Conservation (phyloP, 2,888 invertebrate genomes). For the Pseudococcus longispinus region DNA sequence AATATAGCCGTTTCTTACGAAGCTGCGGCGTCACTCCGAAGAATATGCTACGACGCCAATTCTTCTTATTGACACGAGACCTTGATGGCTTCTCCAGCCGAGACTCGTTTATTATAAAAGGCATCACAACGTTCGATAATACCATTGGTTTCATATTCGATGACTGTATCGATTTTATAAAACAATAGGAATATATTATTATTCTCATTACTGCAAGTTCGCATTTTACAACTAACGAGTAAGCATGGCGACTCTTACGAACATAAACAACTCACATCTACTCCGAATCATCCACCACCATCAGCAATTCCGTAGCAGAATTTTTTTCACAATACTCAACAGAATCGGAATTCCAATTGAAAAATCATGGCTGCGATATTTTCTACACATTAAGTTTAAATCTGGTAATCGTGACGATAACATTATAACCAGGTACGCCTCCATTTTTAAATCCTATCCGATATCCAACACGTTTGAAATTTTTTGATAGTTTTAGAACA, state of each 20-base stretch:
- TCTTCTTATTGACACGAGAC: slow-evolving; percentile 11
- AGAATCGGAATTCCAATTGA: neutral
- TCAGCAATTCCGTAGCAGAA: neutral
- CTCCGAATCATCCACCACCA: neutral
- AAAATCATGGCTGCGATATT: neutral
- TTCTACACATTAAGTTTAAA: neutral
- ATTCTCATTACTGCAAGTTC: neutral
- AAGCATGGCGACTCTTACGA: too few species aligned
- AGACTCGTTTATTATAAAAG: neutral
- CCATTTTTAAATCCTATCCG: neutral
- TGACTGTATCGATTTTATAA: neutral
- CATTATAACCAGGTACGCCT: slow-evolving; percentile 18
- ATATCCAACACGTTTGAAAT: slow-evolving; percentile 4
- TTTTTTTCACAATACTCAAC: neutral
- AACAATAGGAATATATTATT: neutral
- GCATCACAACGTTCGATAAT: neutral
- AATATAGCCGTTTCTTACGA: neutral
- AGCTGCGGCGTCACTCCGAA: neutral
- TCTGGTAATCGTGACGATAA: neutral
- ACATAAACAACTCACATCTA: neutral
- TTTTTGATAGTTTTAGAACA: slow-evolving; percentile 23
- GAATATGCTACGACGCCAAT: neutral
- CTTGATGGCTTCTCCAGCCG: slow-evolving; percentile 6
- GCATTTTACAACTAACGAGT: neutral
- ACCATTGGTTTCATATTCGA: neutral